These are phyloP conservation scores for Tribolium freemani DNA, from an alignment of 2,888 invertebrate genomes.

Conservation along the genomic window DNA sequence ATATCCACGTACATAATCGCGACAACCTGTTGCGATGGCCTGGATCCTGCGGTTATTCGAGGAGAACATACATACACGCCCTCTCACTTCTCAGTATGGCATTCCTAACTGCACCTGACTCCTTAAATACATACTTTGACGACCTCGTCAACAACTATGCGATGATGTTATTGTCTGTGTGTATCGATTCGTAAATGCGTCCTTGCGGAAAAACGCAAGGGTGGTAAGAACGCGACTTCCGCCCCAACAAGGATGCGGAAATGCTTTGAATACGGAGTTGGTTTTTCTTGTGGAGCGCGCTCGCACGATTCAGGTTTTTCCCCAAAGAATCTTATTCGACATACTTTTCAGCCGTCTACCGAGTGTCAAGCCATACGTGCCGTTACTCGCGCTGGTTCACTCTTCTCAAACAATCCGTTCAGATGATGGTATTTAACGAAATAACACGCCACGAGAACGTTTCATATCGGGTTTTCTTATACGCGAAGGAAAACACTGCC, in stretches of 20 bases:
- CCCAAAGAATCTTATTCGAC: slow-evolving; percentile 41
- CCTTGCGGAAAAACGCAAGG: neutral
- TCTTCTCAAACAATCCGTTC: slow-evolving; percentile 14
- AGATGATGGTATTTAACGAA: neutral
- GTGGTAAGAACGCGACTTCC: neutral
- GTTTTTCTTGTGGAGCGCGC: neutral
- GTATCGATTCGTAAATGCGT: slow-evolving; percentile 10
- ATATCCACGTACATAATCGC: slow-evolving; percentile 17
- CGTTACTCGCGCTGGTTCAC: slow-evolving; percentile 37
- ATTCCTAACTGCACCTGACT: slow-evolving; percentile 59
- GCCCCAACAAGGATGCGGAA: neutral
- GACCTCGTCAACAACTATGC: slow-evolving; percentile 34
- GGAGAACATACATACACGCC: slow-evolving; percentile 32
- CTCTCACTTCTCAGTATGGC: slow-evolving; percentile 37
- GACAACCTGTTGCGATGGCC: slow-evolving; percentile 44
- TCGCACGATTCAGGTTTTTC: slow-evolving; percentile 8
- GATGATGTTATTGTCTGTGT: slow-evolving; percentile 7
- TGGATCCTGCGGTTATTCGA: slow-evolving; percentile 34
- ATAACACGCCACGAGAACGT: neutral
- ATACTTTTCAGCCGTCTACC: slow-evolving; percentile 44
- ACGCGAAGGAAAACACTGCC: neutral
- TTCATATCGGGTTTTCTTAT: neutral
- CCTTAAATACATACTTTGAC: slow-evolving; percentile 32
- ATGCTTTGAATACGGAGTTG: neutral
- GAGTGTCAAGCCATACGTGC: slow-evolving; percentile 31